Evolutionary conservation across 1,140 invertebrate species (phyloP).

Genomic region (Acromyrmex heyeri): DNA sequence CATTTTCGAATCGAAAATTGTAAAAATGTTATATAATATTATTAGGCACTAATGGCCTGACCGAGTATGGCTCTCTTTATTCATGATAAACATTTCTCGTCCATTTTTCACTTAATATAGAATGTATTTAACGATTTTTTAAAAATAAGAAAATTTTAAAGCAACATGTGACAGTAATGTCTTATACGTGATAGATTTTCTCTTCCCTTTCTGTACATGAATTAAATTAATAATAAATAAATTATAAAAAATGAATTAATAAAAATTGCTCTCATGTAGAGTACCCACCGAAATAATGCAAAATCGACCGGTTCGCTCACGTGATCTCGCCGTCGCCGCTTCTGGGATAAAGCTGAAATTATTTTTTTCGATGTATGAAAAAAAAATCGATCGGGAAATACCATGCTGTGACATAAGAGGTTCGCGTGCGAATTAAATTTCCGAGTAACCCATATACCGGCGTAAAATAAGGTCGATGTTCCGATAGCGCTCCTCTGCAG

Average conservation of each 20-base stretch:
- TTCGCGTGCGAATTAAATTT: slow-evolving; percentile 48
- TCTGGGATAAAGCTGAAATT: not conserved
- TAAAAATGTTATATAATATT: too few species aligned
- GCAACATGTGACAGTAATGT: not conserved
- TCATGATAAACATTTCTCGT: too few species aligned
- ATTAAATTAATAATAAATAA: slow-evolving; percentile 9
- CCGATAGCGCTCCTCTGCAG: not conserved
- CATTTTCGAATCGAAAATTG: too few species aligned
- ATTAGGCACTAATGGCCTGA: too few species aligned
- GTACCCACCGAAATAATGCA: not conserved
- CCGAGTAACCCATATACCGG: slow-evolving; percentile 48
- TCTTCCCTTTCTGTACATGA: not conserved
- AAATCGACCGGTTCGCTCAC: slow-evolving; percentile 7
- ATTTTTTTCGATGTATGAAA: not conserved
- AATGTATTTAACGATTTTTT: too few species aligned
- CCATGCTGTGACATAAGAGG: not conserved
- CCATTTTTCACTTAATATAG: too few species aligned
- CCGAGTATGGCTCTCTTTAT: too few species aligned
- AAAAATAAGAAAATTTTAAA: too few species aligned
- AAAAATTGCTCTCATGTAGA: not conserved
- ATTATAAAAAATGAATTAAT: not conserved
- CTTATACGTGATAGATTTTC: not conserved
- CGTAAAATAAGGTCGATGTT: slow-evolving; percentile 39
- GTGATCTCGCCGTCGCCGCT: slow-evolving; percentile 19
- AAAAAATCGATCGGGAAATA: not conserved